phyloP scores from a whole-genome alignment of 1,140 invertebrate genomes.

The Drusus annulatus region DNA sequence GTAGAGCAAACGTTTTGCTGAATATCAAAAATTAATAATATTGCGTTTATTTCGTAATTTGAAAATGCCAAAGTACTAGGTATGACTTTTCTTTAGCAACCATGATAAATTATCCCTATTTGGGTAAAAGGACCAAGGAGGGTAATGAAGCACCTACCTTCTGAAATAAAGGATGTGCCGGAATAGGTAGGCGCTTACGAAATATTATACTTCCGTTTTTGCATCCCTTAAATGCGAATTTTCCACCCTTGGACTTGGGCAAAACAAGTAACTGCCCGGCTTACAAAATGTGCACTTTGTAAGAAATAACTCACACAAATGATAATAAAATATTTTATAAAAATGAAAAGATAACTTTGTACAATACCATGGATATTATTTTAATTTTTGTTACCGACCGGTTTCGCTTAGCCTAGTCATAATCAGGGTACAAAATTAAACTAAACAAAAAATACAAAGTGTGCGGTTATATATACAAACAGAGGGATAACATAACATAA shows the following conservation, averaged over 20 bases:
- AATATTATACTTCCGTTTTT: conserved; percentile 36
- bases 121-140: conserved; percentile 6
- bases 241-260: not conserved
- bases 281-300: no score
- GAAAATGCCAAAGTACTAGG: not conserved
- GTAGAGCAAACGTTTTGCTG: not conserved
- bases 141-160: not conserved
- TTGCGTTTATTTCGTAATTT: not conserved
- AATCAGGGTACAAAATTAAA: no score
- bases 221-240: conserved; percentile 23
- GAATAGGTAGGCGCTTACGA: conserved; percentile 17
- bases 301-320: no score
- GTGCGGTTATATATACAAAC: no score
- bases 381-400: no score
- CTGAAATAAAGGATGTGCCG: conserved; percentile 16
- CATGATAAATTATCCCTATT: conserved; percentile 25
- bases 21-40: not conserved
- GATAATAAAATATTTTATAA: no score
- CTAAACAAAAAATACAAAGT: no score
- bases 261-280: no score
- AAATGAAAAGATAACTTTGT: no score
- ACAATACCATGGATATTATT: no score
- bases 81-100: not conserved
- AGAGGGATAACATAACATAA: no score
- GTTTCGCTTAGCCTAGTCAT: no score